These are phyloP conservation scores for Potorous gilbertii DNA, from an alignment of 2,797 vertebrate species.

Conservation along the genomic window DNA sequence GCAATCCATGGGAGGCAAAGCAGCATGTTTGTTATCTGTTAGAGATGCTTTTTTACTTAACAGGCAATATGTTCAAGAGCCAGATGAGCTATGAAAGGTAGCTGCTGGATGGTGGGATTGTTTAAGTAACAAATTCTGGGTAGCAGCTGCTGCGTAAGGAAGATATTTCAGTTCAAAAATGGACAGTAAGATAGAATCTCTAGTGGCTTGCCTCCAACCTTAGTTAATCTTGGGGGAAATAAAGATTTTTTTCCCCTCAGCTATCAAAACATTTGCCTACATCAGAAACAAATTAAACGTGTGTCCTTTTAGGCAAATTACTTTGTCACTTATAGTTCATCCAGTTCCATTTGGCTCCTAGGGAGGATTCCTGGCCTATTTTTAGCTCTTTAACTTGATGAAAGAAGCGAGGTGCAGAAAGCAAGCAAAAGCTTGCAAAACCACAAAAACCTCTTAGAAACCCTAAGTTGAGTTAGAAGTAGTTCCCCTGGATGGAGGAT, in stretches of 20 bases:
- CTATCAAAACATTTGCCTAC: not conserved
- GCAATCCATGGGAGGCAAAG: conserved; percentile 41
- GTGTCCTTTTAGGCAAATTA: conserved; percentile 7
- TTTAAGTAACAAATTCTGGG: not conserved
- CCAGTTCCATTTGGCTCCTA: conserved; percentile 29
- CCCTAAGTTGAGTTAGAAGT: conserved; percentile 44
- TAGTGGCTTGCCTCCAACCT: not conserved
- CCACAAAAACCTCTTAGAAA: conserved; percentile 9
- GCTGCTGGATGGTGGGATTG: conserved; percentile 33
- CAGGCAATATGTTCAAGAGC: conserved; percentile 31
- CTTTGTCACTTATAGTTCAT: not conserved
- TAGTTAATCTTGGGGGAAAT: not conserved
- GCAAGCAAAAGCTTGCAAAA: not conserved
- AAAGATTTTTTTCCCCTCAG: not conserved
- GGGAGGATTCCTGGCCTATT: conserved; percentile 16
- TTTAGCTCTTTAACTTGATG: conserved; percentile 41
- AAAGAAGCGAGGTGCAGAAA: conserved; percentile 46
- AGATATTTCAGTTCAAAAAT: not conserved
- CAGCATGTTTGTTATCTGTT: conserved; percentile 33
- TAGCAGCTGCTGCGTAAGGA: not conserved
- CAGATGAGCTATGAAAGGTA: conserved; percentile 13
- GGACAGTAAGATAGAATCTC: not conserved
- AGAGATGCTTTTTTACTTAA: conserved; percentile 32
- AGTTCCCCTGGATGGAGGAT: not conserved
- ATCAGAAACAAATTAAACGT: conserved; percentile 1